phyloP scores from a whole-genome alignment of 1,140 invertebrate species.

The Drosophila burlai region DNA sequence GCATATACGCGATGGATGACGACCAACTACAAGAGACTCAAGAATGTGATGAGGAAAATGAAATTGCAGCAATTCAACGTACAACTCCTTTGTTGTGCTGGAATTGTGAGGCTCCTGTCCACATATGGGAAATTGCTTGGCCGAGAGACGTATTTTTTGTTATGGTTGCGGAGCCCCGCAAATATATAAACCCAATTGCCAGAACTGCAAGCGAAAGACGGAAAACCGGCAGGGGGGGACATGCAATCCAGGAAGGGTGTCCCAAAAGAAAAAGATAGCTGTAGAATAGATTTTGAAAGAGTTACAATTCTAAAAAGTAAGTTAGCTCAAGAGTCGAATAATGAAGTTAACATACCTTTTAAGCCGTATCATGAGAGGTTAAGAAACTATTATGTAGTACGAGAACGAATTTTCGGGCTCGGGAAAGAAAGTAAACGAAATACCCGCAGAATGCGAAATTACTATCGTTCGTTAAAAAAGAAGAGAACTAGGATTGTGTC shows the following conservation, averaged over 20 bases:
- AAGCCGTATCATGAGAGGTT: slow-evolving; percentile 5
- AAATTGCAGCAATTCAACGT: background rate
- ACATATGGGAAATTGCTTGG: slow-evolving; percentile 6
- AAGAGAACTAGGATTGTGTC: background rate
- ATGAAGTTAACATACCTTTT: slow-evolving; percentile 4
- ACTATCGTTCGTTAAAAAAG: background rate
- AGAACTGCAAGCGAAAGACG: background rate
- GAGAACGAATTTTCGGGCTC: slow-evolving; percentile 2
- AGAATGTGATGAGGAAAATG: background rate
- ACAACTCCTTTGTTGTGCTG: background rate
- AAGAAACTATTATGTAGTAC: slow-evolving; percentile 5
- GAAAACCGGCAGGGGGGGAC: background rate
- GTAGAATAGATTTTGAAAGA: background rate
- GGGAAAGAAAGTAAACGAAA: background rate
- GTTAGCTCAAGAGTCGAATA: background rate
- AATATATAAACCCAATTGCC: background rate
- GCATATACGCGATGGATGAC: background rate
- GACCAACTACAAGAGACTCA: background rate
- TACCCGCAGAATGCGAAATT: slow-evolving; percentile 2
- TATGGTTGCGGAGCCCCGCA: background rate
- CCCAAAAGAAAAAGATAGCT: background rate
- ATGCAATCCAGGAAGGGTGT: background rate
- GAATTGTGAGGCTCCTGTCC: background rate
- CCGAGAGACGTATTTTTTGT: background rate
- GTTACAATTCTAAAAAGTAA: background rate